phyloP scores from a whole-genome alignment of 2,113 vertebrate genomes.

The Alethe diademata region DNA sequence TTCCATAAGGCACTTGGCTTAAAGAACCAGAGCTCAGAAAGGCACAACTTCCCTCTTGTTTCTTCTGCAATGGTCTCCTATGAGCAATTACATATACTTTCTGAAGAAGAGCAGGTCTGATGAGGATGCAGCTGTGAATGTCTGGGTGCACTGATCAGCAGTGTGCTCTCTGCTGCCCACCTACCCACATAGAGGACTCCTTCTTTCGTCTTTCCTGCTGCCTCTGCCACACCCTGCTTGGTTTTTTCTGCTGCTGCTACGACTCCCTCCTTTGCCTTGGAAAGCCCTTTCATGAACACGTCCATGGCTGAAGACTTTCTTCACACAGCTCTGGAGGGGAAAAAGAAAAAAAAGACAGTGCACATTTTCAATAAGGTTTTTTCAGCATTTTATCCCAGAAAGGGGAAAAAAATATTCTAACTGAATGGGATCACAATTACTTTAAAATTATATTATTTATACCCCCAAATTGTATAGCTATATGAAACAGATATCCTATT shows the following conservation, averaged over 20 bases:
- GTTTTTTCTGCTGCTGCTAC: constrained; percentile 87
- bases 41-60: neutral
- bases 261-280: constrained; percentile 87
- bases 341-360: neutral
- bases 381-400: neutral
- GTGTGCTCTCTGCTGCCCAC: constrained; percentile 22
- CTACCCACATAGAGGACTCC: constrained; percentile 87
- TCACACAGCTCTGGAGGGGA: neutral
- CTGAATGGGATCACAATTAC: neutral
- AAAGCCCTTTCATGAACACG: constrained; percentile 83
- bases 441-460: neutral
- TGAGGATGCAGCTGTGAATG: neutral
- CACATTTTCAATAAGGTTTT: neutral
- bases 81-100: neutral
- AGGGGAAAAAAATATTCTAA: neutral
- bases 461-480: neutral
- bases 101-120: neutral
- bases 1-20: neutral
- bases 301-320: constrained; percentile 79
- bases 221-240: constrained; percentile 88
- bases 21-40: neutral
- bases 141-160: neutral
- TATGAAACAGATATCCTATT: neutral
- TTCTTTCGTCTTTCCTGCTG: constrained; percentile 88
- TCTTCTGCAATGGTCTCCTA: neutral